Conservation (phyloP, 2,113 vertebrate genomes). For the Geothlypis trichas region DNA sequence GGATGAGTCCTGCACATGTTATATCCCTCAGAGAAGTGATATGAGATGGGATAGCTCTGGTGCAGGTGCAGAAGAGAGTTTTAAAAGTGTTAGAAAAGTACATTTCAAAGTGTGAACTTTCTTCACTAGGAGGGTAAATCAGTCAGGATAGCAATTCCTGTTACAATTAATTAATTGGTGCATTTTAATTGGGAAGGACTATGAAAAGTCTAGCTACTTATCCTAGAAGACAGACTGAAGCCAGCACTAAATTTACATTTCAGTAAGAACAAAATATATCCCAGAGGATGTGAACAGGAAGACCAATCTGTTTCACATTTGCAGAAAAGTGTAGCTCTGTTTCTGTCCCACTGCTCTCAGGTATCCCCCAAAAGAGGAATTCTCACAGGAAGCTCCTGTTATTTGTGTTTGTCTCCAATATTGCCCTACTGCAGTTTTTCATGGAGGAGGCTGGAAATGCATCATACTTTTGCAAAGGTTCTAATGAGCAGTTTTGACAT, state of each 20-base stretch:
- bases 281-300: neutral
- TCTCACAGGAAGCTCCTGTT: neutral
- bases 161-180: neutral
- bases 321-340: neutral
- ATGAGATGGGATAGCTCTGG: neutral
- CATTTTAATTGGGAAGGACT: neutral
- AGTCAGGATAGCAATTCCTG: neutral
- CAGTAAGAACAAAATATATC: neutral
- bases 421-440: neutral
- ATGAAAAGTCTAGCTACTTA: neutral
- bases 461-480: neutral
- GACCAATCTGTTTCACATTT: neutral
- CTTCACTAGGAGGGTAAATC: neutral
- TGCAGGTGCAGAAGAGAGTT: neutral
- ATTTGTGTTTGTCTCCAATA: neutral
- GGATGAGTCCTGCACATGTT: accelerated
- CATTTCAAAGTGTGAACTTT: neutral
- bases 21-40: neutral
- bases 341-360: neutral
- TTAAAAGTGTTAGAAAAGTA: neutral
- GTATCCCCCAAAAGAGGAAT: neutral
- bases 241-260: neutral
- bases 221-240: neutral
- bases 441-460: neutral
- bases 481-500: accelerated